These are phyloP conservation scores for Cololabis saira DNA, from an alignment of 2,113 vertebrate genomes.

Conservation along the genomic window DNA sequence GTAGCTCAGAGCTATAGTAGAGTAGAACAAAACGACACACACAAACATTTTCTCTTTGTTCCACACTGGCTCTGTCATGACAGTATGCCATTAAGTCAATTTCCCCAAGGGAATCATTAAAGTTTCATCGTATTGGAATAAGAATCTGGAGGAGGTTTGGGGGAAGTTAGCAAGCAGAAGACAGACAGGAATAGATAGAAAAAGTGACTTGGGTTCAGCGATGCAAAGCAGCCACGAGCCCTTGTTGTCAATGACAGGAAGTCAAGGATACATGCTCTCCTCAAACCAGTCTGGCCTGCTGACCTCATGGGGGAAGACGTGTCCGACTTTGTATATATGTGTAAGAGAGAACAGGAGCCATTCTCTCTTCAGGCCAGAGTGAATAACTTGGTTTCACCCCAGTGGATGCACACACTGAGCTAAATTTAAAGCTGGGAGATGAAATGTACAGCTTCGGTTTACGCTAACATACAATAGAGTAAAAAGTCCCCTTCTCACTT, in stretches of 20 bases:
- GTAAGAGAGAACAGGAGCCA: slow-evolving; percentile 11
- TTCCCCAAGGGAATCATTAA: slow-evolving; percentile 41
- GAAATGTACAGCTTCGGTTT: background rate
- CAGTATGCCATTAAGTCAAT: slow-evolving; percentile 19
- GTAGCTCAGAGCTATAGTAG: slow-evolving; percentile 4
- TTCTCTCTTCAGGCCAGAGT: slow-evolving; percentile 33
- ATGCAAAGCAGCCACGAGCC: slow-evolving; percentile 51
- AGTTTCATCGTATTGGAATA: slow-evolving; percentile 41
- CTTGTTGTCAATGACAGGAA: slow-evolving; percentile 73
- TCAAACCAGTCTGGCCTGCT: slow-evolving; percentile 58
- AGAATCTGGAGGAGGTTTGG: background rate
- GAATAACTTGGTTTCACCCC: slow-evolving; percentile 11
- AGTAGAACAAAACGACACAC: slow-evolving; percentile 24
- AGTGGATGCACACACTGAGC: background rate
- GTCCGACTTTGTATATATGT: slow-evolving; percentile 16
- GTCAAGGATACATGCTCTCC: slow-evolving; percentile 67
- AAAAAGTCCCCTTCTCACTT: background rate
- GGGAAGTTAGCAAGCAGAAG: slow-evolving; percentile 9
- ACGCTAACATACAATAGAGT: background rate
- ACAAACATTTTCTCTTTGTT: slow-evolving; percentile 12
- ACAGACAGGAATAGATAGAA: slow-evolving; percentile 19
- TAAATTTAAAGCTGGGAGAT: background rate
- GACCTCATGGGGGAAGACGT: slow-evolving; percentile 55
- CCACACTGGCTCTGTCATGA: slow-evolving; percentile 33
- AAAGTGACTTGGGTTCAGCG: slow-evolving; percentile 48